Percentiles rank a stretch among this genome's conserved stretches.
Evolutionary conservation across 2,113 vertebrate species (phyloP).

Genomic region (Pterocles gutturalis): DNA sequence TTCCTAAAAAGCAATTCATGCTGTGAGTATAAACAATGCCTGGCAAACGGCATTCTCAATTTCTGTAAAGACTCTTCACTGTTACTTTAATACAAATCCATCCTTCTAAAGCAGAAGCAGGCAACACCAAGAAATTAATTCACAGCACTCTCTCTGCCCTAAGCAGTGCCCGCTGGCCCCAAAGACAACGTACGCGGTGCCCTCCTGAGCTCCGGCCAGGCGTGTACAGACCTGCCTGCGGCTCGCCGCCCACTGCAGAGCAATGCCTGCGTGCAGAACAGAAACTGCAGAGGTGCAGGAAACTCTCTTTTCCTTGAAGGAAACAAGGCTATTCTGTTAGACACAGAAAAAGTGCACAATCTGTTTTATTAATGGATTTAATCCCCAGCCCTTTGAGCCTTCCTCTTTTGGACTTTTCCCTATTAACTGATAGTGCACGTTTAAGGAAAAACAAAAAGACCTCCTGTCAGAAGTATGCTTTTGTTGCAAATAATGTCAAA

Average conservation of each 20-base stretch:
- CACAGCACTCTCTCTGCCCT: not conserved
- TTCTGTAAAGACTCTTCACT: not conserved
- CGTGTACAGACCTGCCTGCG: not conserved
- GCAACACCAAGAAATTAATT: not conserved
- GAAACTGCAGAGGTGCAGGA: not conserved
- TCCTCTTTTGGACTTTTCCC: not conserved
- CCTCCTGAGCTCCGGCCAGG: not conserved
- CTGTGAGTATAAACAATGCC: not conserved
- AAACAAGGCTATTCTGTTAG: not conserved
- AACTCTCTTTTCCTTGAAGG: not conserved
- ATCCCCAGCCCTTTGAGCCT: not conserved
- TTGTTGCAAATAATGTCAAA: not conserved
- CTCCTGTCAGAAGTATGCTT: not conserved
- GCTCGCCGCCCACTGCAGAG: not conserved
- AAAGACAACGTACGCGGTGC: fast-evolving
- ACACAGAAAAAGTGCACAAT: not conserved
- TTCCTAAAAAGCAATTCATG: not conserved
- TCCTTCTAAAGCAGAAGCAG: not conserved
- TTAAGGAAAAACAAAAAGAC: not conserved
- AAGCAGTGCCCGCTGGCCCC: not conserved
- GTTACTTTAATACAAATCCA: not conserved
- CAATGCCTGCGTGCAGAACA: not conserved
- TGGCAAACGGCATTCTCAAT: not conserved
- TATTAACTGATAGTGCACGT: not conserved
- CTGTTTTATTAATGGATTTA: not conserved